phyloP scores from a whole-genome alignment of 2,888 invertebrate genomes.

The Ypsolopha sequella region DNA sequence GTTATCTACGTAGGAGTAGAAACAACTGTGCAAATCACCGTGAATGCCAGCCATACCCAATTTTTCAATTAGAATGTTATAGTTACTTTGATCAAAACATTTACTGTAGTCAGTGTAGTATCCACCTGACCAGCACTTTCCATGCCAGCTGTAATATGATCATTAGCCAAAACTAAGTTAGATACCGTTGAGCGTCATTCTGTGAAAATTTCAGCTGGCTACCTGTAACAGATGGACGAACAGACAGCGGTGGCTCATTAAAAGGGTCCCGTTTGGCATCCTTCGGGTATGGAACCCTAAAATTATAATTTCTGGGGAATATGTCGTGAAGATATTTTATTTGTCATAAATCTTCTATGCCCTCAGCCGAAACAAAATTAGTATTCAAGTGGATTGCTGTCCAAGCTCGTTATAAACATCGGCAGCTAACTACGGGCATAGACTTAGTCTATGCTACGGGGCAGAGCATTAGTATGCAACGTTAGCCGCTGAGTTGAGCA shows the following conservation, averaged over 20 bases:
- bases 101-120: conserved; percentile 8
- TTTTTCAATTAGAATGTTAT: not conserved
- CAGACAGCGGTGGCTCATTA: too few relatives aligned
- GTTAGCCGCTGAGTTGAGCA: not conserved
- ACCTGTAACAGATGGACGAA: too few relatives aligned
- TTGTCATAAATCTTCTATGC: too few relatives aligned
- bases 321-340: too few relatives aligned
- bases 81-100: conserved; percentile 4
- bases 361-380: not conserved
- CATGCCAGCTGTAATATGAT: conserved; percentile 4
- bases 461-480: not conserved
- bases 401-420: not conserved
- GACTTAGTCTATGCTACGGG: too few relatives aligned
- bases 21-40: not conserved
- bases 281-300: too few relatives aligned
- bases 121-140: conserved; percentile 3
- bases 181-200: too few relatives aligned
- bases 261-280: too few relatives aligned
- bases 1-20: not conserved
- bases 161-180: too few relatives aligned
- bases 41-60: not conserved
- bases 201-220: too few relatives aligned
- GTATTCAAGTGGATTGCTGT: not conserved
- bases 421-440: not conserved
- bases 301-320: too few relatives aligned